Percentiles rank a stretch among this genome's conserved stretches.
Evolutionary conservation across 1,140 invertebrate species (phyloP).

Genomic region (Drosophila elegans): DNA sequence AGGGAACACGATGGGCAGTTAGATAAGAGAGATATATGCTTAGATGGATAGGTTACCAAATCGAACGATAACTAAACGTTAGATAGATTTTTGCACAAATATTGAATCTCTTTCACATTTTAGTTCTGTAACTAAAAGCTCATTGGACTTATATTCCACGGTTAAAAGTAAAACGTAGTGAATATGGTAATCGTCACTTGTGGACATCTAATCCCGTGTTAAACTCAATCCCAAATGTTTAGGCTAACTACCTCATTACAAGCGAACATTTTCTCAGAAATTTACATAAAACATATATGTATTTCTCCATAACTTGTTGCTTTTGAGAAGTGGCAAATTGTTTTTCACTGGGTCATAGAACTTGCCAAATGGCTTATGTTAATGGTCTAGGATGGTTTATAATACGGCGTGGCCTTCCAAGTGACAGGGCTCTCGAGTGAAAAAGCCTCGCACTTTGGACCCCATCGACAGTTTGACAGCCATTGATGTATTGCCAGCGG

Average conservation of each 20-base stretch:
- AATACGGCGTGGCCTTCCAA: conserved; percentile 12
- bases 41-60: not conserved
- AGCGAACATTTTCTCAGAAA: conserved; percentile 29
- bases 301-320: conserved; percentile 32
- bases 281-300: conserved; percentile 20
- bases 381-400: conserved; percentile 23
- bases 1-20: conserved; percentile 2
- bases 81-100: not conserved
- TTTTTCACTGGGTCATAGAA: conserved; percentile 25
- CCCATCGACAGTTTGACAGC: conserved; percentile 37
- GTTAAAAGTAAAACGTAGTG: not conserved
- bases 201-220: conserved; percentile 12
- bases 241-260: conserved; percentile 14
- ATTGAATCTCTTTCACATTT: too few relatives aligned
- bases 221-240: conserved; percentile 7
- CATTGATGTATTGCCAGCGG: conserved; percentile 42
- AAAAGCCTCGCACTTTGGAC: conserved; percentile 21
- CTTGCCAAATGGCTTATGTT: conserved; percentile 23
- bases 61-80: not conserved
- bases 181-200: not conserved
- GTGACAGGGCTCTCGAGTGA: conserved; percentile 7
- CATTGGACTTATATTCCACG: too few relatives aligned
- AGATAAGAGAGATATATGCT: not conserved
- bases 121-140: too few relatives aligned
- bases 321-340: conserved; percentile 6